Evolutionary conservation across 2,113 vertebrate genomes (phyloP), one percentile per base, ranked within the genome.

Genomic region (Monarcha castaneiventris): DNA sequence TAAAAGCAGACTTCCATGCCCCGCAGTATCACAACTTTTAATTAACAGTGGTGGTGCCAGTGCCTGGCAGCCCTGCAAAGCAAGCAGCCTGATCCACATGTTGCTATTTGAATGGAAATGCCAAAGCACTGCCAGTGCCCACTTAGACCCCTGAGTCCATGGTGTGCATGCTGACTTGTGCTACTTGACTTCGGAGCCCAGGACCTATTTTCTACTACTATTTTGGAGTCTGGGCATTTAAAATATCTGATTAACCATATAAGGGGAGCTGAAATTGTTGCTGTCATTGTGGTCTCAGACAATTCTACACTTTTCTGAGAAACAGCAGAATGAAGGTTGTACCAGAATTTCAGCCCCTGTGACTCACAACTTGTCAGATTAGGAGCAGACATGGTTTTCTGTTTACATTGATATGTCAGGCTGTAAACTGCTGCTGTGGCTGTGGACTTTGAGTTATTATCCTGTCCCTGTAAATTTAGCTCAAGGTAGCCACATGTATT

Each of bases 401-500:
- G 76, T 80, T 95, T 80, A 52, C 52, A 51, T 43, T 69, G 71
- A n/a, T 90, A 92, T 73, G 72, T 51, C 68, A 80, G 59, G 79
- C 30, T 90, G 55, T 94, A 96, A 94, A 93, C 44, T 74, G 46
- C 71, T 64, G 16, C 72, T 83, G 41, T 6, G 0, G 64, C 48
- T 41, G 35, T 90, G 94, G 88, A 96, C 94, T 96, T 94, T 95
- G 87, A 81, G 37, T 88, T 90, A 88, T 83, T 88, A 68, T 71
- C 35, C 43, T 71, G 48, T 71, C 56, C 39, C 39, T 78, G 16
- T 87, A 78, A 54, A 62, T 80, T 56, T 59, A 58, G 37, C 52
- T 74, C 30, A 20, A 77, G 52, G 59, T 66, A 96, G 71, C 51
- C 58, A 43, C 10, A 14, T 16, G 4, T 71, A 63, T 33, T 89